Percentiles rank a stretch among this genome's conserved stretches.
phyloP scores from a whole-genome alignment of 2,113 vertebrate genomes.

The Agapornis roseicollis region DNA sequence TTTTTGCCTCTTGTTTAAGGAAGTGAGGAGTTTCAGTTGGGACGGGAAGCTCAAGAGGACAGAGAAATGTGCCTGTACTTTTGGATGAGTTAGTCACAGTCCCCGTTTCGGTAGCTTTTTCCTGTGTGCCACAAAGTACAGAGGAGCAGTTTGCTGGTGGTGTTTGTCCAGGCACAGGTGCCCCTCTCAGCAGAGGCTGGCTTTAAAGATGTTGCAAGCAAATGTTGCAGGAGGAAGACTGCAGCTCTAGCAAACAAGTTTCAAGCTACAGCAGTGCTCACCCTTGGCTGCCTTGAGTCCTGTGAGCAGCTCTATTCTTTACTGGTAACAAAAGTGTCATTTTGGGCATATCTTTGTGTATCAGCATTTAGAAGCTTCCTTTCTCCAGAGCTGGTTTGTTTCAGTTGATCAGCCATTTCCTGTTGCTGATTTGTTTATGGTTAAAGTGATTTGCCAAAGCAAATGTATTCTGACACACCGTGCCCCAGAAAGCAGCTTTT shows the following conservation, averaged over 20 bases:
- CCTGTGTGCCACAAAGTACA: not conserved
- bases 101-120: not conserved
- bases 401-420: slow-evolving; percentile 40
- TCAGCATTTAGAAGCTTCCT: not conserved
- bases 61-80: not conserved
- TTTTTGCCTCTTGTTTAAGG: not conserved
- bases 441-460: slow-evolving; percentile 36
- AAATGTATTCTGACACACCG: not conserved
- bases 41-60: not conserved
- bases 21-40: not conserved
- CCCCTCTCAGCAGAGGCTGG: not conserved
- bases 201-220: not conserved
- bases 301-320: not conserved
- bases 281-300: not conserved
- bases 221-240: not conserved
- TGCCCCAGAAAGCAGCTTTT: slow-evolving; percentile 18
- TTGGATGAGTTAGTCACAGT: not conserved
- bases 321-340: not conserved
- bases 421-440: slow-evolving; percentile 48
- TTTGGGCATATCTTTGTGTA: not conserved
- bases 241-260: not conserved
- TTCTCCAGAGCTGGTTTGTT: slow-evolving; percentile 17
- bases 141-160: not conserved
- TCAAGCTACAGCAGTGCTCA: not conserved
- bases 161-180: not conserved